A percentile compares a stretch with the other conserved stretches of the same genome.
Conservation (phyloP, 2,113 vertebrate genomes). For the Engystomops pustulosus region DNA sequence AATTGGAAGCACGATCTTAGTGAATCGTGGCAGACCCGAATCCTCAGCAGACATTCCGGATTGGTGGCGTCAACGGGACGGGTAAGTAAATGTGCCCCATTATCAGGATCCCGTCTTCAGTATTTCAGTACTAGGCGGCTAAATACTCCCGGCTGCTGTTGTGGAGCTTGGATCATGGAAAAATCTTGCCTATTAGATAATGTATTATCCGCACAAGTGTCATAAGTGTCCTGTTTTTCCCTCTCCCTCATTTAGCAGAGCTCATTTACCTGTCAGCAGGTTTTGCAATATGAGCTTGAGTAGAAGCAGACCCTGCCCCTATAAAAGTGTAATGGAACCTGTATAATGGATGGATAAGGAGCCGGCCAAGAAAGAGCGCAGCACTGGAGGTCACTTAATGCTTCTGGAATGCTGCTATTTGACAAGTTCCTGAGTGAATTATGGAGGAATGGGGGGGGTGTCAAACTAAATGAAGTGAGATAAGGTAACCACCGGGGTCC, state of each 20-base stretch:
- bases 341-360: slow-evolving; percentile 4
- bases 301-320: slow-evolving; percentile 34
- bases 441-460: neutral
- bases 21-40: too few species aligned
- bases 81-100: too few species aligned
- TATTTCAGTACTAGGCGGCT: neutral
- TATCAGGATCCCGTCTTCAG: neutral
- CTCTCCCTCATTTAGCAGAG: slow-evolving; percentile 9
- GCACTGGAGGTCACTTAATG: slow-evolving; percentile 9
- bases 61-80: too few species aligned
- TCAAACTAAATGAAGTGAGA: slow-evolving; percentile 40
- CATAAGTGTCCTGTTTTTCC: neutral
- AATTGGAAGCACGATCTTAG: too few species aligned
- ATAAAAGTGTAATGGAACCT: slow-evolving; percentile 29
- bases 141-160: too few species aligned
- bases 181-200: slow-evolving; percentile 17
- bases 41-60: too few species aligned
- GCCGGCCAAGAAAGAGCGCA: slow-evolving; percentile 15
- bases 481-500: slow-evolving; percentile 6
- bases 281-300: slow-evolving; percentile 49
- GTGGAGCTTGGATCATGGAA: neutral
- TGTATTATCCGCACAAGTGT: neutral
- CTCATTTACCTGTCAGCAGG: slow-evolving; percentile 45
- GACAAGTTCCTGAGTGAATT: slow-evolving; percentile 30
- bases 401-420: slow-evolving; percentile 39